A percentile compares a stretch with the other conserved stretches of the same genome.
phyloP scores from a whole-genome alignment of 2,888 invertebrate species.

The Agrilus mali region DNA sequence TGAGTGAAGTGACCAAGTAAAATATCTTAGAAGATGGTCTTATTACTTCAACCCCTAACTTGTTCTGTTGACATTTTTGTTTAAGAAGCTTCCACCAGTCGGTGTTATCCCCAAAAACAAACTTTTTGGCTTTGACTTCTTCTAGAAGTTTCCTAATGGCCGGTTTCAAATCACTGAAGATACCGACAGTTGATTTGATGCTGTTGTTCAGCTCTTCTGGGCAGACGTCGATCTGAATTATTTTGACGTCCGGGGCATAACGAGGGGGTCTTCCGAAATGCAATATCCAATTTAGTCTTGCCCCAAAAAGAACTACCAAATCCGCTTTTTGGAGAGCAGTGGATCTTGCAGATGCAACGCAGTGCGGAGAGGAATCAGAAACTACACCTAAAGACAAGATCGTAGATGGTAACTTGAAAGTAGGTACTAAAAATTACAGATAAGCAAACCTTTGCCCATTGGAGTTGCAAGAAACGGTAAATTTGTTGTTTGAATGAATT shows the following conservation, averaged over 20 bases:
- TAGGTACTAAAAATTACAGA: too few relatives aligned
- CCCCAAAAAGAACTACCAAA: slow-evolving; percentile 77
- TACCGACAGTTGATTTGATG: slow-evolving; percentile 61
- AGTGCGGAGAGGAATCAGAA: slow-evolving; percentile 52
- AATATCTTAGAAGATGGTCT: slow-evolving; percentile 5
- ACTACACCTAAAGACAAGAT: slow-evolving; percentile 41
- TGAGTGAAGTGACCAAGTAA: slow-evolving; percentile 3
- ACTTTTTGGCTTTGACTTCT: slow-evolving; percentile 45
- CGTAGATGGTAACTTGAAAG: too few relatives aligned
- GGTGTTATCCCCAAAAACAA: slow-evolving; percentile 40
- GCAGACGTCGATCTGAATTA: slow-evolving; percentile 82
- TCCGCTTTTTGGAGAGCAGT: slow-evolving; percentile 78
- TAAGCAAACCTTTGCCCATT: slow-evolving; percentile 62
- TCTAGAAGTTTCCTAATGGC: slow-evolving; percentile 52
- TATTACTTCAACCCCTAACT: slow-evolving; percentile 50
- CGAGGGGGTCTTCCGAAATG: slow-evolving; percentile 89
- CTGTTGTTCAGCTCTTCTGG: slow-evolving; percentile 92
- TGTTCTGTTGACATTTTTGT: slow-evolving; percentile 61
- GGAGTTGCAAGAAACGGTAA: slow-evolving; percentile 90
- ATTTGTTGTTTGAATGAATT: slow-evolving; percentile 56
- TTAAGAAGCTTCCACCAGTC: slow-evolving; percentile 69
- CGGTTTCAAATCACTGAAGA: slow-evolving; percentile 74
- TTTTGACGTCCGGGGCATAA: slow-evolving; percentile 67
- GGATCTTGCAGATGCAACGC: slow-evolving; percentile 74
- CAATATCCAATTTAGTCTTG: slow-evolving; percentile 93